A percentile compares a stretch with the other conserved stretches of the same genome.
Evolutionary conservation across 2,113 vertebrate genomes (phyloP).

Genomic region (Theristicus caerulescens): DNA sequence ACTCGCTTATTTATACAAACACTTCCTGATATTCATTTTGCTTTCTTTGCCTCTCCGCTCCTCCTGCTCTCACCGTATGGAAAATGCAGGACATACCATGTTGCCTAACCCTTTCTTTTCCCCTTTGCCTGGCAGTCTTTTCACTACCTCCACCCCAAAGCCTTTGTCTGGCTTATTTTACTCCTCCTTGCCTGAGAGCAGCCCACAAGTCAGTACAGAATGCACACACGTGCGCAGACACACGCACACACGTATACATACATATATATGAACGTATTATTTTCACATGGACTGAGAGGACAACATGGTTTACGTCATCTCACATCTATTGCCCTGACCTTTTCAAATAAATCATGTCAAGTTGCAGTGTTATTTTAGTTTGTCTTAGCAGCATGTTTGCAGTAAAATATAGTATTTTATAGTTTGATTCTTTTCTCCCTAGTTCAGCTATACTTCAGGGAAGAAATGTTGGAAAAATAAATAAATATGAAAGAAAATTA

Average conservation of each 20-base stretch:
- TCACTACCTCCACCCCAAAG: not conserved
- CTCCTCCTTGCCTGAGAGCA: not conserved
- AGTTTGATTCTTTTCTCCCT: not conserved
- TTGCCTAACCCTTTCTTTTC: not conserved
- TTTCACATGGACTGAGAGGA: not conserved
- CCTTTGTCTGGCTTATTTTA: not conserved
- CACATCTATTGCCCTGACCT: not conserved
- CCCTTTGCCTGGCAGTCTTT: not conserved
- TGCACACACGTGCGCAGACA: rapidly evolving
- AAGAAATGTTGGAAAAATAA: not conserved
- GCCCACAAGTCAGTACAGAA: not conserved
- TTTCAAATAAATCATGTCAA: not conserved
- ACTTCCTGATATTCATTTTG: not conserved
- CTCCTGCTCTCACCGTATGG: not conserved
- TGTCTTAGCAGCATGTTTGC: not conserved
- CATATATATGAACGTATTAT: rapidly evolving
- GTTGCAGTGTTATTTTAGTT: not conserved
- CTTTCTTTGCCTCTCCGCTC: not conserved
- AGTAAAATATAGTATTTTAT: not conserved
- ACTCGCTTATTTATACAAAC: not conserved
- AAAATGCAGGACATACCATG: not conserved
- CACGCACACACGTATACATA: rapidly evolving
- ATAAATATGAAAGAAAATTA: not conserved
- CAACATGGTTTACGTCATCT: not conserved
- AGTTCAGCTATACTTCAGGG: not conserved